These are phyloP conservation scores for Neodon shergylaensis DNA, from an alignment of 2,113 vertebrate species.

Conservation along the genomic window DNA sequence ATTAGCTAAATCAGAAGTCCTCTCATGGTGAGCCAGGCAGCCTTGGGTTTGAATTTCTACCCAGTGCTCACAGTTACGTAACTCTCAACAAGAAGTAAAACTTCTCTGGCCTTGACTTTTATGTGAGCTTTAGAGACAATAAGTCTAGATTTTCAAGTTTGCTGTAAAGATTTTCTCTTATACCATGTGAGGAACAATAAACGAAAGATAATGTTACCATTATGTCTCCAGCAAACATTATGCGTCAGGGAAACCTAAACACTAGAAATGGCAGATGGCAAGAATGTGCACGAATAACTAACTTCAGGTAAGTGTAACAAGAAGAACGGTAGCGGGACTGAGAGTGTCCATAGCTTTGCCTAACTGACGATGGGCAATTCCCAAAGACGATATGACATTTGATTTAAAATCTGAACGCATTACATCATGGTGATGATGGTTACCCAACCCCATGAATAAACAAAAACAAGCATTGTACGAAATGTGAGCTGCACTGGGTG, in stretches of 20 bases:
- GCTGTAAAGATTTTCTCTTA: background rate
- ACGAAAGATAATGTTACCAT: background rate
- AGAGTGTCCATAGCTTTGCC: background rate
- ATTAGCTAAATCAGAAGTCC: background rate
- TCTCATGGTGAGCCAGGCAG: background rate
- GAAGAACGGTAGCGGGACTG: background rate
- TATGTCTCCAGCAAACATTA: background rate
- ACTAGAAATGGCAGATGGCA: background rate
- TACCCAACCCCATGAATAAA: background rate
- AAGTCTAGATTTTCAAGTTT: background rate
- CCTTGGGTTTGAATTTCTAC: constrained; percentile 39
- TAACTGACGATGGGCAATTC: background rate
- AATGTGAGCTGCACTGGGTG: background rate
- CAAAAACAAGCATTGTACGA: background rate
- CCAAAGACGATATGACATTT: background rate
- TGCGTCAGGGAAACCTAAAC: background rate
- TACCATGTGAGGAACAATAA: background rate
- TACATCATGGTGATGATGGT: background rate
- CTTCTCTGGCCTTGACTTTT: background rate
- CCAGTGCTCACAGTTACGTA: background rate
- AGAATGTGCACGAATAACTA: background rate
- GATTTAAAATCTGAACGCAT: background rate
- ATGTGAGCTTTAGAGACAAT: background rate
- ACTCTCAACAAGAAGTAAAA: background rate
- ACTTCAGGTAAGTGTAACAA: background rate